Evolutionary conservation across 2,888 invertebrate species (phyloP).

Genomic region (Laspeyria flexula): DNA sequence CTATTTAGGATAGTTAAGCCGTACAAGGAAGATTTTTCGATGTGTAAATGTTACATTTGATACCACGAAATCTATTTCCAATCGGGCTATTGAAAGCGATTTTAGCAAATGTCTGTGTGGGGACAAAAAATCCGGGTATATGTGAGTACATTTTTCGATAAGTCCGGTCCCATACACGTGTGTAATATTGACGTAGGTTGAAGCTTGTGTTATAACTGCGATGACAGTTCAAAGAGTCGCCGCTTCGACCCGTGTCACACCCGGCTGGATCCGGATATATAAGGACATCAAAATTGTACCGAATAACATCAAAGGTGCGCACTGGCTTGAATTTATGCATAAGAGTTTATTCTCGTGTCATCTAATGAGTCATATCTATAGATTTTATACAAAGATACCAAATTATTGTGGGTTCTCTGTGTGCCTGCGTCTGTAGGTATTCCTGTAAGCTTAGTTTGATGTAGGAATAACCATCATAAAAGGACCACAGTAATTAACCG

Average conservation of each 20-base stretch:
- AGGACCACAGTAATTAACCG: too few species aligned
- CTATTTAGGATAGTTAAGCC: background rate
- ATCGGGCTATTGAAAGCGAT: conserved; percentile 14
- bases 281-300: conserved; percentile 36
- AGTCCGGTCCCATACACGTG: conserved; percentile 24
- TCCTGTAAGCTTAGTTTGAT: background rate
- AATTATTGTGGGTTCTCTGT: conserved; percentile 1
- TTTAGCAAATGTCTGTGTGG: conserved; percentile 6
- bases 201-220: conserved; percentile 33
- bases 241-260: conserved; percentile 45
- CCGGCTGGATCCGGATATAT: conserved; percentile 38
- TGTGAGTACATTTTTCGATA: background rate
- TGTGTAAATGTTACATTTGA: background rate
- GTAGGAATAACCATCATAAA: background rate
- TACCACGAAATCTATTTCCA: background rate
- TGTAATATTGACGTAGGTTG: conserved; percentile 36
- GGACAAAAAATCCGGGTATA: conserved; percentile 18
- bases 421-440: background rate
- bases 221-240: conserved; percentile 45
- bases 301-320: conserved; percentile 46
- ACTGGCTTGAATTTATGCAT: conserved; percentile 49
- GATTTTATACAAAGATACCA: conserved; percentile 27
- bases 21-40: background rate
- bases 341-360: conserved; percentile 36
- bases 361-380: conserved; percentile 29